Evolutionary conservation across 30 jellyfish, hydroid and myxozoan species (phyloP).

Genomic region (Calvadosia cruxmelitensis): DNA sequence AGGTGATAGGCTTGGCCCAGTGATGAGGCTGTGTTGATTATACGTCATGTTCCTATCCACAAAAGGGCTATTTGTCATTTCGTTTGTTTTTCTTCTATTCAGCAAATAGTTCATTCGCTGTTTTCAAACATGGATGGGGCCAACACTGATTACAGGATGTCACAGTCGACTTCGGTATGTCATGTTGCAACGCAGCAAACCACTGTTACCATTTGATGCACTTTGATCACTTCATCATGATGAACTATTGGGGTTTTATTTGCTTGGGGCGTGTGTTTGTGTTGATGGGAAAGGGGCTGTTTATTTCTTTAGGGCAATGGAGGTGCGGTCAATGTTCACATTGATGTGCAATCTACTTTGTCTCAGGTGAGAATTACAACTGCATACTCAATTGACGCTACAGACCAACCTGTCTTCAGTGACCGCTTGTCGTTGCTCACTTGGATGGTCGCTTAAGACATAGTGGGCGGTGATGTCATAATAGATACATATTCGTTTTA

Average conservation of each 20-base stretch:
- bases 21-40: too few species aligned
- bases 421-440: neutral
- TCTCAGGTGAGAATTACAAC: neutral
- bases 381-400: neutral
- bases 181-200: too few species aligned
- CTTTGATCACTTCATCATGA: too few species aligned
- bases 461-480: neutral
- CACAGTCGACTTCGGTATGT: slow-evolving; percentile 5
- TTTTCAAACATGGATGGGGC: slow-evolving; percentile 79
- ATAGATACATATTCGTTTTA: neutral
- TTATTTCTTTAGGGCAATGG: slow-evolving; percentile 36
- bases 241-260: too few species aligned
- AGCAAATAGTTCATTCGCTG: slow-evolving; percentile 72
- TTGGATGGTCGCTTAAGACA: neutral
- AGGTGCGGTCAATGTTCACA: slow-evolving; percentile 45
- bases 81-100: neutral
- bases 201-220: too few species aligned
- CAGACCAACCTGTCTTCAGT: neutral
- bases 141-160: slow-evolving; percentile 46
- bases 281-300: too few species aligned
- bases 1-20: too few species aligned
- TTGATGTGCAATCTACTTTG: slow-evolving; percentile 30
- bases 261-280: too few species aligned
- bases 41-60: too few species aligned
- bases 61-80: too few species aligned